Conservation (phyloP, 2,888 invertebrate species). For the Epistrophe eligans region DNA sequence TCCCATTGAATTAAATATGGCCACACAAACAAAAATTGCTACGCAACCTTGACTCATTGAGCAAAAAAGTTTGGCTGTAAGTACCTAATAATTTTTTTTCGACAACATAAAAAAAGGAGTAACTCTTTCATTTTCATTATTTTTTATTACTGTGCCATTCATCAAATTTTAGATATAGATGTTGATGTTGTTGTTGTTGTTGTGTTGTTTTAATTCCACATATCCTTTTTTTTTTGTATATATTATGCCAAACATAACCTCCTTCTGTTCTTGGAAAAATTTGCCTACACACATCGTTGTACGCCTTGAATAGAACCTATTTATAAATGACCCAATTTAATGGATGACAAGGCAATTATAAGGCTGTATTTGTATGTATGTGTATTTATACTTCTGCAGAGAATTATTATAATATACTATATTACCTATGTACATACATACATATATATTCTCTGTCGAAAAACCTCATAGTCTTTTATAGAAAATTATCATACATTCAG, state of each 20-base stretch:
- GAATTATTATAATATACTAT: neutral
- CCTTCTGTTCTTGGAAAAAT: slow-evolving; percentile 10
- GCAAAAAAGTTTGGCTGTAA: slow-evolving; percentile 1
- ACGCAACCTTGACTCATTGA: slow-evolving; percentile 48
- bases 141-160: slow-evolving; percentile 13
- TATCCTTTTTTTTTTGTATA: neutral
- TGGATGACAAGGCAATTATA: slow-evolving; percentile 63
- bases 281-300: slow-evolving; percentile 23
- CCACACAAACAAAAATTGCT: neutral
- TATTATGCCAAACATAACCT: neutral
- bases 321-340: slow-evolving; percentile 74
- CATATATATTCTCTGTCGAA: neutral
- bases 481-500: neutral
- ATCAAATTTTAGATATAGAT: slow-evolving; percentile 28
- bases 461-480: neutral
- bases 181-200: neutral
- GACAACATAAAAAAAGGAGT: neutral
- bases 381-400: slow-evolving; percentile 37
- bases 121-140: neutral
- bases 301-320: slow-evolving; percentile 66
- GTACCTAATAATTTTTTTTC: slow-evolving; percentile 4
- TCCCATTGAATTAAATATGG: neutral
- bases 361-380: slow-evolving; percentile 1
- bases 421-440: no score
- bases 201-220: slow-evolving; percentile 4